Base-by-base conservation (phyloP, 1,140 invertebrate genomes). In the Arctopsyche grandis region DNA sequence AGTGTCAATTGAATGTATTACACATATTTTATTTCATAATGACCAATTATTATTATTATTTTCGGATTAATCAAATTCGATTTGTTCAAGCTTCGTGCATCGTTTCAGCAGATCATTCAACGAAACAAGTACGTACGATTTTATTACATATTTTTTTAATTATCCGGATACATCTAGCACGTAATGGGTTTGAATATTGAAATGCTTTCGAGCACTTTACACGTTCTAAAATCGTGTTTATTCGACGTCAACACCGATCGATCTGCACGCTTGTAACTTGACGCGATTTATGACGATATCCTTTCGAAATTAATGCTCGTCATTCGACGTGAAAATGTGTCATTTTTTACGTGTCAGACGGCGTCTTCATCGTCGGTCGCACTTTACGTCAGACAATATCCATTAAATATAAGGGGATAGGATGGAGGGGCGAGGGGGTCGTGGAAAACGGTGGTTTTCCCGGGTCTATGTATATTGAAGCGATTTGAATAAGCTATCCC, bases 401-500 rank as follows among this genome's bases (percentile, higher is more conserved):
- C 43, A 74, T 75, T 73, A 48, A 29, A 43, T 10, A 43, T 66
- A 21, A 21, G 66, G 60, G 24, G 10, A 52, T 66, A 26, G 10
- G 66, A 69, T 3, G 66, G 24, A 10, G 9, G 66, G 66, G 16
- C 5, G 19, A 16, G 22, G 5, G 21, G n/a, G 69, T 46, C 24
- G 14, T 69, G 12, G 63, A 73, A 44, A 73, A 9, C 69, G 5
- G 10, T 14, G n/a, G 26, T 38, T 69, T 69, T 52, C 43, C n/a
- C 69, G 66, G 24, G 24, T 24, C 29, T 69, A n/a, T n/a, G 19
- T 21, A 16, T 56, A 3, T 21, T 14, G 24, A 69, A 69, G 22
- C 0, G 46, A 73, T 73, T 73, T 73, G 69, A 73, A 73, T 73
- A 73, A 73, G 69, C 43, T 29, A 73, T 73, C 69, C 69, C 21